These are phyloP conservation scores for Cyphomyrus discorhynchus DNA, from an alignment of 2,113 vertebrate species.

Conservation along the genomic window DNA sequence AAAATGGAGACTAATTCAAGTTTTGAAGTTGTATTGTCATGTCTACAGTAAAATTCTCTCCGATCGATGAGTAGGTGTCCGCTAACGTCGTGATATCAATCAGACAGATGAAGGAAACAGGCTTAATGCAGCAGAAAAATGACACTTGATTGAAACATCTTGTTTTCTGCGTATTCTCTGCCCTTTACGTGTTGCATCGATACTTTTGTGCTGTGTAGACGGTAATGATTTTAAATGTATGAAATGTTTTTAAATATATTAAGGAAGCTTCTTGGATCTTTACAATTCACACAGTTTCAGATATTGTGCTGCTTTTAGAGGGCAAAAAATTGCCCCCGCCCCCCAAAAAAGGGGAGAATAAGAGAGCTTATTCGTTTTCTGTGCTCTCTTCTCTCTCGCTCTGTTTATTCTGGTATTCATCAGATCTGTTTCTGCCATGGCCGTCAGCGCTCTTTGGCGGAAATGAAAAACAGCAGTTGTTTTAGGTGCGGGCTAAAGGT, in stretches of 20 bases:
- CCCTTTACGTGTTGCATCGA: background rate
- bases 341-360: constrained; percentile 22
- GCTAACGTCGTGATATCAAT: background rate
- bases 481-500: constrained; percentile 56
- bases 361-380: constrained; percentile 50
- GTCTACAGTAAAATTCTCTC: background rate
- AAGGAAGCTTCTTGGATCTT: background rate
- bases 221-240: background rate
- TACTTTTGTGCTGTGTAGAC: background rate
- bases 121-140: background rate
- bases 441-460: constrained; percentile 48
- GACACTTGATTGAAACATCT: background rate
- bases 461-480: constrained; percentile 61
- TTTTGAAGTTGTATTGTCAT: background rate
- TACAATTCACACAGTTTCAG: background rate
- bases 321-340: background rate
- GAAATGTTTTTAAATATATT: background rate
- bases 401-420: constrained; percentile 62
- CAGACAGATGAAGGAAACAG: background rate
- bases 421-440: constrained; percentile 52
- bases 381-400: constrained; percentile 54
- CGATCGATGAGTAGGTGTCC: background rate
- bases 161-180: background rate
- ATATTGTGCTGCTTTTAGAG: background rate
- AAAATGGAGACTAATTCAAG: background rate